phyloP scores from a whole-genome alignment of 2,888 invertebrate species.

The Sarcophaga variegata region DNA sequence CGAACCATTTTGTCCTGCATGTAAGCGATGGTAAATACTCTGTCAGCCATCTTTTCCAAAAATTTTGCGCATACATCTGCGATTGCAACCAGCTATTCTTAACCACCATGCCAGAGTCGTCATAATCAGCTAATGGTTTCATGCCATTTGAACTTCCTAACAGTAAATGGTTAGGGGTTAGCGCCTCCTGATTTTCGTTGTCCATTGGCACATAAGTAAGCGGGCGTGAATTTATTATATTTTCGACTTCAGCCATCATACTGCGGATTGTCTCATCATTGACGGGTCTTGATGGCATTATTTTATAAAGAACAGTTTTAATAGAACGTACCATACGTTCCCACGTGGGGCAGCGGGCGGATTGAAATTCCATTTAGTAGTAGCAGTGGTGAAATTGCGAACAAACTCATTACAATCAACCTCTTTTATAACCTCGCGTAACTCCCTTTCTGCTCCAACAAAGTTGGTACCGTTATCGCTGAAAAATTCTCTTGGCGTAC shows the following conservation, averaged over 20 bases:
- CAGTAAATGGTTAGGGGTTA: no score
- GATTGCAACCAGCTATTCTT: no score
- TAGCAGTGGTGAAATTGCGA: constrained; percentile 17
- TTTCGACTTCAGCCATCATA: no score
- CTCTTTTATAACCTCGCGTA: constrained; percentile 46
- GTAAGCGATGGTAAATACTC: constrained; percentile 13
- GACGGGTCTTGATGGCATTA: no score
- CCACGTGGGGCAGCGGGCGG: no score
- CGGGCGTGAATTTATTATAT: no score
- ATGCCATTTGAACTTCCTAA: no score
- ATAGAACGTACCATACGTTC: no score
- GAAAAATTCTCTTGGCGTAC: constrained; percentile 47
- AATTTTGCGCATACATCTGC: constrained; percentile 10
- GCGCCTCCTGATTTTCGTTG: no score
- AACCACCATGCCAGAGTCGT: constrained; percentile 18
- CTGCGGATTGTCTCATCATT: no score
- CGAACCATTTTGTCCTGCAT: constrained; percentile 19
- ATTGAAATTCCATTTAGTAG: constrained; percentile 7
- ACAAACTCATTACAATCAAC: constrained; percentile 24
- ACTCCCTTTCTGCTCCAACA: constrained; percentile 56
- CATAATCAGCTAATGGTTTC: constrained; percentile 26
- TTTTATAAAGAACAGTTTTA: no score
- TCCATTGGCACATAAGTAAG: no score
- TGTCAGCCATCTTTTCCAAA: constrained; percentile 6
- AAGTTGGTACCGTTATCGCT: constrained; percentile 30